Percentiles rank a stretch among this genome's conserved stretches.
These are phyloP conservation scores for Megamerina dolium DNA, from an alignment of 2,888 invertebrate species.

Conservation along the genomic window DNA sequence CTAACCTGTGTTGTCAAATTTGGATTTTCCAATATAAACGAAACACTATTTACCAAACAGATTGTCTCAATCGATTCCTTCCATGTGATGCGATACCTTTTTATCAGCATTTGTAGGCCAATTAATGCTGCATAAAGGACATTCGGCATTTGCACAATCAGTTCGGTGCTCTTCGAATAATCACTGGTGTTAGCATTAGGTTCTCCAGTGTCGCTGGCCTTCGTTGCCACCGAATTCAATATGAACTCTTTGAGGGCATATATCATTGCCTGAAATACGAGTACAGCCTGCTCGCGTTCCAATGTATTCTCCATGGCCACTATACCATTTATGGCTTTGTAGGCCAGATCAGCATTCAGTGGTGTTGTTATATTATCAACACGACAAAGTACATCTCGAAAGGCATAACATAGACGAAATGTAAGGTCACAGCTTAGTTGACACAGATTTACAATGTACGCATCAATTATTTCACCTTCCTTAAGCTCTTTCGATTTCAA, in stretches of 20 bases:
- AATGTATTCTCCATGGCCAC: slow-evolving; percentile 52
- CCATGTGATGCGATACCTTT: slow-evolving; percentile 69
- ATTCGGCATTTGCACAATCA: slow-evolving; percentile 49
- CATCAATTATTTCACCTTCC: slow-evolving; percentile 51
- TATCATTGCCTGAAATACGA: slow-evolving; percentile 58
- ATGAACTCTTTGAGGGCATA: slow-evolving; percentile 57
- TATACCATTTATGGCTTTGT: slow-evolving; percentile 44
- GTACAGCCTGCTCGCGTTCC: slow-evolving; percentile 57
- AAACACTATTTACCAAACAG: slow-evolving; percentile 55
- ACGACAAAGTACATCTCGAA: slow-evolving; percentile 51
- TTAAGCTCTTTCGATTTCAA: slow-evolving; percentile 36
- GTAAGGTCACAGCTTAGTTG: slow-evolving; percentile 61
- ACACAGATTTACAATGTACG: slow-evolving; percentile 57
- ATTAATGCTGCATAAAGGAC: slow-evolving; percentile 64
- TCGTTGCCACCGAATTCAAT: slow-evolving; percentile 13
- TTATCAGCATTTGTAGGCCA: slow-evolving; percentile 59
- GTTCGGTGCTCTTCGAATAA: slow-evolving; percentile 34
- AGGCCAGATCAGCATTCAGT: slow-evolving; percentile 36
- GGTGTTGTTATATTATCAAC: slow-evolving; percentile 19
- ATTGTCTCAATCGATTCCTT: slow-evolving; percentile 71
- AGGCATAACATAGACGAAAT: slow-evolving; percentile 55
- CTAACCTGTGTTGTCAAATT: slow-evolving; percentile 53
- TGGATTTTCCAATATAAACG: slow-evolving; percentile 53
- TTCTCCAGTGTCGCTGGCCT: neutral
- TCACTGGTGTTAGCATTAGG: slow-evolving; percentile 3